phyloP scores from a whole-genome alignment of 2,113 vertebrate genomes.

The Neofelis nebulosa region DNA sequence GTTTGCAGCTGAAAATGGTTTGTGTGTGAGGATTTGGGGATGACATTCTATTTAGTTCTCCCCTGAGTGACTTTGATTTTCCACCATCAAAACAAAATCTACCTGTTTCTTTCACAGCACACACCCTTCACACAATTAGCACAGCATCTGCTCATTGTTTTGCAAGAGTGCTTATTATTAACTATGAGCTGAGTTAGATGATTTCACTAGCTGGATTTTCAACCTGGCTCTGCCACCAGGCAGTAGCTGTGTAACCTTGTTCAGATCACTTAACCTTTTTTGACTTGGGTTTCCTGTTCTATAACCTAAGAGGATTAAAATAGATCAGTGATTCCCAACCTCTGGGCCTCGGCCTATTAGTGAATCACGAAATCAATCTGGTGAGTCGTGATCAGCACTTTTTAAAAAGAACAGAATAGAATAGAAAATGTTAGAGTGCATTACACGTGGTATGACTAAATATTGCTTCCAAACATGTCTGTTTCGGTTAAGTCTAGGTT shows the following conservation, averaged over 20 bases:
- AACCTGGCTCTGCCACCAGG: neutral
- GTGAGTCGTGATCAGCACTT: neutral
- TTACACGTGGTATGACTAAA: neutral
- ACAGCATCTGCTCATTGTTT: neutral
- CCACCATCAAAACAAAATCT: neutral
- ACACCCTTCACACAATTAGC: neutral
- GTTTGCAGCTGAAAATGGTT: constrained; percentile 26
- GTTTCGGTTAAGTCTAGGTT: neutral
- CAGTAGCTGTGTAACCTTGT: constrained; percentile 35
- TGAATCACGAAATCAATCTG: constrained; percentile 15
- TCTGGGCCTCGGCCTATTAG: neutral
- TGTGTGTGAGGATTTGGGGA: neutral
- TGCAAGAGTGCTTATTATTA: constrained; percentile 45
- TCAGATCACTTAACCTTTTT: constrained; percentile 9
- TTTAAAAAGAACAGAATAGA: neutral
- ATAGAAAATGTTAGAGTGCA: neutral
- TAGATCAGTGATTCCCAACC: neutral
- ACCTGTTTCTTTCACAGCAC: neutral
- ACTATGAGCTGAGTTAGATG: constrained; percentile 40
- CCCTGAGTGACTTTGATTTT: constrained; percentile 33
- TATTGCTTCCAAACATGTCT: neutral
- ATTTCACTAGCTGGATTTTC: neutral
- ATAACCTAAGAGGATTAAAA: constrained; percentile 6
- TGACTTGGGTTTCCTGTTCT: constrained; percentile 47
- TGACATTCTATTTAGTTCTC: neutral